A percentile compares a stretch with the other conserved stretches of the same genome.
phyloP scores from a whole-genome alignment of 2,797 vertebrate genomes.

The Labroides dimidiatus region DNA sequence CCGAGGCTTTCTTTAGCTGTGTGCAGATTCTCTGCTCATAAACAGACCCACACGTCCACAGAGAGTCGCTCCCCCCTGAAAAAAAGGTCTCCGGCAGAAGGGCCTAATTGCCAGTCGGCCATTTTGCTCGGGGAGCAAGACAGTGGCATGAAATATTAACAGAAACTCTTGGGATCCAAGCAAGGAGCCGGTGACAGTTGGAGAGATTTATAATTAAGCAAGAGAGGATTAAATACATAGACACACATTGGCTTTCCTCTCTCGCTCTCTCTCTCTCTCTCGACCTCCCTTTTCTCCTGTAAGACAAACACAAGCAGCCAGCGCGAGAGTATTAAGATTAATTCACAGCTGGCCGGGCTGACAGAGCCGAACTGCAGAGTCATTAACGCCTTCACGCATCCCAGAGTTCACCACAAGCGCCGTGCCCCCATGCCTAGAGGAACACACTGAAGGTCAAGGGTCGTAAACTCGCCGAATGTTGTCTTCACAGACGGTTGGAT shows the following conservation, averaged over 20 bases:
- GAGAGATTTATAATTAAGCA: constrained; percentile 83
- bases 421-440: constrained; percentile 38
- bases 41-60: constrained; percentile 43
- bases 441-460: constrained; percentile 71
- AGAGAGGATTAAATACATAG: constrained; percentile 71
- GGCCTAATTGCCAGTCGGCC: constrained; percentile 63
- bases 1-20: neutral
- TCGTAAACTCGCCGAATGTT: constrained; percentile 76
- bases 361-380: constrained; percentile 69
- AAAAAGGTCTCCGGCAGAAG: constrained; percentile 42
- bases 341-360: constrained; percentile 61
- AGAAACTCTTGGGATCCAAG: constrained; percentile 67
- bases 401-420: constrained; percentile 53
- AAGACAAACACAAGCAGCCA: constrained; percentile 20
- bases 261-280: constrained; percentile 15
- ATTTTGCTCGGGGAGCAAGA: constrained; percentile 62
- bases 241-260: constrained; percentile 33
- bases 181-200: constrained; percentile 70
- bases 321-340: constrained; percentile 62
- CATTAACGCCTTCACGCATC: constrained; percentile 69
- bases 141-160: constrained; percentile 73
- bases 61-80: constrained; percentile 30
- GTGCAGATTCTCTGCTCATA: constrained; percentile 17
- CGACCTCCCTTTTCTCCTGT: constrained; percentile 20
- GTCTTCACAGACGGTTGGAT: constrained; percentile 73